These are phyloP conservation scores for Anguilla pacifica DNA, from an alignment of 2,797 vertebrate species.

Conservation along the genomic window DNA sequence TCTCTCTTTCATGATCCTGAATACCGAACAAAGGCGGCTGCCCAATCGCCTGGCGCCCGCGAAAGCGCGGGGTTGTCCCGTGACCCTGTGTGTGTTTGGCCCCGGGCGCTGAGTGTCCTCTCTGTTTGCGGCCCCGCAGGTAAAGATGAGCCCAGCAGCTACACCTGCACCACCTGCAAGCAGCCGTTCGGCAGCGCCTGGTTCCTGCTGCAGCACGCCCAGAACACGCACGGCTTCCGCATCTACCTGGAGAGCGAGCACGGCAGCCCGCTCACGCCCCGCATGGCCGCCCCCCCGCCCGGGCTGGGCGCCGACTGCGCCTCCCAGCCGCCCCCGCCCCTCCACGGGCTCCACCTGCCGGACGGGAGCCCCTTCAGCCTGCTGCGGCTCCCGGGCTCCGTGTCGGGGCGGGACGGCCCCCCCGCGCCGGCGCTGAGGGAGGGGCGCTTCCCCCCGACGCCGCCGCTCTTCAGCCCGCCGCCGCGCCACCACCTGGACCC, in stretches of 20 bases:
- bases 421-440: constrained; percentile 81
- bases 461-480: constrained; percentile 97
- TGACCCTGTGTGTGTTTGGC: background rate
- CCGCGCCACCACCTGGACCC: constrained; percentile 97
- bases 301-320: constrained; percentile 92
- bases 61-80: background rate
- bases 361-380: constrained; percentile 99
- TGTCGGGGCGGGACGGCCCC: constrained; percentile 86
- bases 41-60: background rate
- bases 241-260: constrained; percentile 98
- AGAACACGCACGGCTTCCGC: constrained; percentile 97
- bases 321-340: constrained; percentile 94
- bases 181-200: constrained; percentile 98
- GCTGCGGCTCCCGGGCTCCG: constrained; percentile 93
- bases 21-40: background rate
- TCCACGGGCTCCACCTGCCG: constrained; percentile 97
- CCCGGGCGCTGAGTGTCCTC: constrained; percentile 27
- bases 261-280: constrained; percentile 94
- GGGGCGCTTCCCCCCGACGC: constrained; percentile 96
- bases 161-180: constrained; percentile 98
- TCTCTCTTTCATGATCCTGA: background rate
- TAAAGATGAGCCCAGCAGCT: constrained; percentile 99
- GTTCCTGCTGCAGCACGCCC: constrained; percentile 98
- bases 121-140: constrained; percentile 77
- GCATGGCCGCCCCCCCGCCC: constrained; percentile 89